Percentiles rank a stretch among this genome's conserved stretches.
Conservation (phyloP, 2,888 invertebrate genomes). For the Lepas anatifera region DNA sequence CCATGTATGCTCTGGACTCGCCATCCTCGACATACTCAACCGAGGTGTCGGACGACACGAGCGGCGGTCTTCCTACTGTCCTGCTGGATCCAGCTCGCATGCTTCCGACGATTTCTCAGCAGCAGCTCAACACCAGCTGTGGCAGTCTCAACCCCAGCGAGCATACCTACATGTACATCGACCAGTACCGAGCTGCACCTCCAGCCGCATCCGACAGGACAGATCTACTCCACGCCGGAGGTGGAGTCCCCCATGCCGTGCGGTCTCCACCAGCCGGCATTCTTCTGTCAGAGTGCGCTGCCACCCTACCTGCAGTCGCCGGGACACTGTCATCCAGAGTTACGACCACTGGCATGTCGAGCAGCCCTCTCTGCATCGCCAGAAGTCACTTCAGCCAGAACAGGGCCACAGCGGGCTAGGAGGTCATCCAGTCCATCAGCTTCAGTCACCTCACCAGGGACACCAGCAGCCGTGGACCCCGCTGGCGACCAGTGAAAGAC, state of each 20-base stretch:
- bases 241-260: not conserved
- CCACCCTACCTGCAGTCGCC: not conserved
- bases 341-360: too few species aligned
- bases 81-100: conserved; percentile 19
- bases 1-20: not conserved
- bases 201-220: not conserved
- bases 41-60: not conserved
- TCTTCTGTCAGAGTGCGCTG: not conserved
- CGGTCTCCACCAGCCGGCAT: not conserved
- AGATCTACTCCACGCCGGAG: not conserved
- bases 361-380: too few species aligned
- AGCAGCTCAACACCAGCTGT: conserved; percentile 22
- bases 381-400: too few species aligned
- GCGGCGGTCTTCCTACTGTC: conserved; percentile 13
- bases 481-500: too few species aligned
- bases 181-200: not conserved
- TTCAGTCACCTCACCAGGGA: too few species aligned
- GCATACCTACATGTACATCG: conserved; percentile 25
- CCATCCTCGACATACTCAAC: not conserved
- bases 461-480: too few species aligned
- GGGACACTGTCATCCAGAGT: not conserved
- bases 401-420: too few species aligned
- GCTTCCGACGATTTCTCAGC: conserved; percentile 17
- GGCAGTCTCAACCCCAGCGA: conserved; percentile 24
- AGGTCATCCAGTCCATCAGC: too few species aligned